A percentile compares a stretch with the other conserved stretches of the same genome.
Conservation (phyloP, 2,888 invertebrate genomes). For the Lysandra coridon region DNA sequence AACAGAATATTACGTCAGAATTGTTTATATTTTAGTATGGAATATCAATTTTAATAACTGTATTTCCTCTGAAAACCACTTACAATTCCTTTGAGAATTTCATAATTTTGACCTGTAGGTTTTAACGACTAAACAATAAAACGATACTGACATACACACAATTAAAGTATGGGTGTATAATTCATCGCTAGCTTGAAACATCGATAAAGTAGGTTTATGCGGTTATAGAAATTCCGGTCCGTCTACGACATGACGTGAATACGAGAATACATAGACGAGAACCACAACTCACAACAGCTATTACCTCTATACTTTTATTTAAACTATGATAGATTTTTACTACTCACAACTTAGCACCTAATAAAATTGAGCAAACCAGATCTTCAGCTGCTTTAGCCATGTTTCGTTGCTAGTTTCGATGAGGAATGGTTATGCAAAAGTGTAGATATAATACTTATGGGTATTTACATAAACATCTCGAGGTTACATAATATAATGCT, state of each 20-base stretch:
- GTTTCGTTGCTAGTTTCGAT: too few relatives aligned
- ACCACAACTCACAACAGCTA: too few relatives aligned
- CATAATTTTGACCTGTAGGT: background rate
- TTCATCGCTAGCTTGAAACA: background rate
- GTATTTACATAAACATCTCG: too few relatives aligned
- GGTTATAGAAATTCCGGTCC: background rate
- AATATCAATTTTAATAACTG: background rate
- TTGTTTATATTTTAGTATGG: too few relatives aligned
- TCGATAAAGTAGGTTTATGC: background rate
- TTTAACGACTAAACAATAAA: background rate
- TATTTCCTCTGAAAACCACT: background rate
- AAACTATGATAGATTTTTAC: background rate
- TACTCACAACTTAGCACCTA: too few relatives aligned
- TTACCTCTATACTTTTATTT: too few relatives aligned
- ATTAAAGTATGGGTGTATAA: background rate
- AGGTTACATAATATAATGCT: too few relatives aligned
- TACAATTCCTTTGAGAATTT: background rate
- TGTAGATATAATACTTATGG: too few relatives aligned
- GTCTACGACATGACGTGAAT: background rate
- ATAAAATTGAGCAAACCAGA: too few relatives aligned
- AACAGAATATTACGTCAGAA: too few relatives aligned
- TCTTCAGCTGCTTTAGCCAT: too few relatives aligned
- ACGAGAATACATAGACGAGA: background rate
- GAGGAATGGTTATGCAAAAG: too few relatives aligned
- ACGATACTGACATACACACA: background rate